Evolutionary conservation across 2,113 vertebrate genomes (phyloP).

Genomic region (Struthidea cinerea): DNA sequence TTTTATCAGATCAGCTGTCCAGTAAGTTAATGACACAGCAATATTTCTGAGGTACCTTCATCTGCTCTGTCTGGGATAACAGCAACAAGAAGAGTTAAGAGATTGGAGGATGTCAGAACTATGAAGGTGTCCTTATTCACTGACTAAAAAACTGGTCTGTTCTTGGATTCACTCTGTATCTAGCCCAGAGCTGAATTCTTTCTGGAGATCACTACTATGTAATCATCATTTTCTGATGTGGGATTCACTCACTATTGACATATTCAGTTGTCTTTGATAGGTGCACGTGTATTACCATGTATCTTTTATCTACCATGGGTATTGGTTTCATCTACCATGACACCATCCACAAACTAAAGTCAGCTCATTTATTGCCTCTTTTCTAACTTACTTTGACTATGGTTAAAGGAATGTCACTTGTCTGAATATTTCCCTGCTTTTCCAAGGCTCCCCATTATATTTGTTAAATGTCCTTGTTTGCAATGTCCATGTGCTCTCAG

Average conservation of each 20-base stretch:
- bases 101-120: neutral
- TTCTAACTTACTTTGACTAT: neutral
- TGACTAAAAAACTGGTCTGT: neutral
- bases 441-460: neutral
- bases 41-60: neutral
- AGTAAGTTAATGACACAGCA: neutral
- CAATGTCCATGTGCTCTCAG: neutral
- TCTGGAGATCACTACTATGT: neutral
- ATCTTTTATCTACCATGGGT: neutral
- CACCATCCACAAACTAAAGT: neutral
- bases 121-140: neutral
- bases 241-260: neutral
- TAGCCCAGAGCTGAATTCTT: neutral
- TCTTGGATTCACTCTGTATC: neutral
- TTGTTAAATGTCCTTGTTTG: neutral
- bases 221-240: neutral
- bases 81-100: neutral
- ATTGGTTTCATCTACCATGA: neutral
- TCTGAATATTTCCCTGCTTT: neutral
- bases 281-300: neutral
- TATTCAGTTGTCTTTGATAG: neutral
- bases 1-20: neutral
- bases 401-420: neutral
- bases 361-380: neutral
- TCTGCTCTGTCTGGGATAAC: neutral